phyloP scores from a whole-genome alignment of 2,888 invertebrate genomes.

The Galeruca laticollis region DNA sequence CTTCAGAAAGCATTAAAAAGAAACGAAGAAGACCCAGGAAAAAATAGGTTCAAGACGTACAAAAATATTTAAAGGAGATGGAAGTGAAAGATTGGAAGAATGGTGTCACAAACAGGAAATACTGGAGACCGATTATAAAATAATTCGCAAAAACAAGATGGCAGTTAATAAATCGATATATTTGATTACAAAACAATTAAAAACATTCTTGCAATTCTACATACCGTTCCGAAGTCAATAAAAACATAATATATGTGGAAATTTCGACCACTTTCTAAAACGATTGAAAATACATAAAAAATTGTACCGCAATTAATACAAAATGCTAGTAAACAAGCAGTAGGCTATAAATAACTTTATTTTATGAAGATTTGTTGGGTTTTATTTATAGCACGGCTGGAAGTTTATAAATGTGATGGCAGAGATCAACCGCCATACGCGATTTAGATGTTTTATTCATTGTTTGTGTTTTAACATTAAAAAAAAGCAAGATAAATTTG shows the following conservation, averaged over 20 bases:
- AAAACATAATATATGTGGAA: neutral
- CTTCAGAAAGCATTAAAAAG: too few relatives aligned
- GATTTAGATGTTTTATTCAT: slow-evolving; percentile 8
- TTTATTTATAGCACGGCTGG: slow-evolving; percentile 9
- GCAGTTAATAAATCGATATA: neutral
- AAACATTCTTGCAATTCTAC: neutral
- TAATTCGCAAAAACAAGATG: too few relatives aligned
- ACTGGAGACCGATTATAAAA: too few relatives aligned
- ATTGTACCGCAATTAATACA: neutral
- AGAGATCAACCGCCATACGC: slow-evolving; percentile 3
- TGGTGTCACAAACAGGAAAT: too few relatives aligned
- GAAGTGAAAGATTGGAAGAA: too few relatives aligned
- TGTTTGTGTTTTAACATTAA: slow-evolving; percentile 7
- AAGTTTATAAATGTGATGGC: neutral
- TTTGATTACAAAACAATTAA: neutral
- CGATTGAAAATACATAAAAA: neutral
- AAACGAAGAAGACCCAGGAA: too few relatives aligned
- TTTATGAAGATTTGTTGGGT: slow-evolving; percentile 1
- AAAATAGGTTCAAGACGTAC: too few relatives aligned
- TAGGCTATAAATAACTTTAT: slow-evolving; percentile 3
- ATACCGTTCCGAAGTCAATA: neutral
- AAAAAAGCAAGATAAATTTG: neutral
- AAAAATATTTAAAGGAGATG: too few relatives aligned
- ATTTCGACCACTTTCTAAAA: neutral
- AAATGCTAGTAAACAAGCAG: neutral